Conservation (phyloP, 2,113 vertebrate species). For the Helogale parvula region DNA sequence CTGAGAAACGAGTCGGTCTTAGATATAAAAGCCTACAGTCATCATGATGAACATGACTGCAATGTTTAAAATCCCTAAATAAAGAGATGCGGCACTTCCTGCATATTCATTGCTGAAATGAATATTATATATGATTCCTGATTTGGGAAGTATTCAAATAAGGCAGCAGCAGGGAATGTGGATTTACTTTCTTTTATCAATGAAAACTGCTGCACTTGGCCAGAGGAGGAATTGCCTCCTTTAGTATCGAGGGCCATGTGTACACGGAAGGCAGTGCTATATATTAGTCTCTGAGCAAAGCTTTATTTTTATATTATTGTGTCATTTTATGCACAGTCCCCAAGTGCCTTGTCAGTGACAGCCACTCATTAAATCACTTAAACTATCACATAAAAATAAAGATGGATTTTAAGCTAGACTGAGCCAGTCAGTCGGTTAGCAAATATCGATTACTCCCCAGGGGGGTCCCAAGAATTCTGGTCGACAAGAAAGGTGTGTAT, state of each 20-base stretch:
- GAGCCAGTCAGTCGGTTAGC: slow-evolving; percentile 67
- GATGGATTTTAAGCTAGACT: slow-evolving; percentile 77
- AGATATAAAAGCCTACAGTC: slow-evolving; percentile 59
- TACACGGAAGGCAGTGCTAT: not conserved
- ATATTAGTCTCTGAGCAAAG: slow-evolving; percentile 55
- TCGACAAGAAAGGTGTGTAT: slow-evolving; percentile 1
- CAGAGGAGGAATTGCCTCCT: slow-evolving; percentile 51
- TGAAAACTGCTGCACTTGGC: slow-evolving; percentile 60
- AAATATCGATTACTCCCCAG: slow-evolving; percentile 57
- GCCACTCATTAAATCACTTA: slow-evolving; percentile 82
- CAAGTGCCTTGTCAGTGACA: slow-evolving; percentile 75
- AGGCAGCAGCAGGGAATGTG: slow-evolving; percentile 49
- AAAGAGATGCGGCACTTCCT: slow-evolving; percentile 67
- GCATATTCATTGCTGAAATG: slow-evolving; percentile 74
- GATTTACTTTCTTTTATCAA: slow-evolving; percentile 70
- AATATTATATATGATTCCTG: slow-evolving; percentile 62
- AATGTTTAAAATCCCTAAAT: slow-evolving; percentile 73
- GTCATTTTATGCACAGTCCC: slow-evolving; percentile 72
- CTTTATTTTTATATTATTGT: slow-evolving; percentile 80
- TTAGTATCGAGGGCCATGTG: not conserved
- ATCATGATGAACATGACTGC: slow-evolving; percentile 69
- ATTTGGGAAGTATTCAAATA: slow-evolving; percentile 56
- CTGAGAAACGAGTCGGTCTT: slow-evolving; percentile 73
- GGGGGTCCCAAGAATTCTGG: slow-evolving; percentile 26
- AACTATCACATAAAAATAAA: slow-evolving; percentile 80